These are phyloP conservation scores for Platysternon megacephalum DNA, from an alignment of 2,113 vertebrate species.

Conservation along the genomic window DNA sequence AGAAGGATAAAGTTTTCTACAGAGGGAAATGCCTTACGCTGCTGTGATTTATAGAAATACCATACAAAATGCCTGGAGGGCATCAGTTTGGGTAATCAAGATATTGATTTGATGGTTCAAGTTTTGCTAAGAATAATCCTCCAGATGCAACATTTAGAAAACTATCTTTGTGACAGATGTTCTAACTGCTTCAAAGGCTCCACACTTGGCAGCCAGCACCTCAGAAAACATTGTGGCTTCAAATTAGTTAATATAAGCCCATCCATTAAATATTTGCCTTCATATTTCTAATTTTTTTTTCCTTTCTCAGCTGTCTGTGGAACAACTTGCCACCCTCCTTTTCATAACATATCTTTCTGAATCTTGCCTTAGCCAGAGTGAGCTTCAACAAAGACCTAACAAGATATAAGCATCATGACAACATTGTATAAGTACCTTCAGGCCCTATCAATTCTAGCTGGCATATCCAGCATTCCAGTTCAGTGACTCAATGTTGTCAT, in stretches of 20 bases:
- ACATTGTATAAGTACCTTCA: background rate
- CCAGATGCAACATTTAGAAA: no score
- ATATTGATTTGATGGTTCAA: no score
- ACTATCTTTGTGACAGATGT: no score
- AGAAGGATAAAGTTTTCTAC: no score
- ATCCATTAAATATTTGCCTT: background rate
- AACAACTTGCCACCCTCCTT: background rate
- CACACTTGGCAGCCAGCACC: background rate
- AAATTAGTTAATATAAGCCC: background rate
- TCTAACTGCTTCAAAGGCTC: background rate
- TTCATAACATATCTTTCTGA: background rate
- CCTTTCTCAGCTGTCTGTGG: background rate
- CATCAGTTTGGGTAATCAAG: no score
- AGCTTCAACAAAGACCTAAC: background rate
- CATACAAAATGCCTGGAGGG: no score
- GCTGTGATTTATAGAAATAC: no score
- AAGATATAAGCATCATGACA: background rate
- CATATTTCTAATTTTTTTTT: background rate
- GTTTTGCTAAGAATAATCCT: background rate
- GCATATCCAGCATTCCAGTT: background rate
- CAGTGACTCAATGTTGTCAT: rapidly evolving
- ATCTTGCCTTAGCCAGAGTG: background rate
- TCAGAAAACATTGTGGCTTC: background rate
- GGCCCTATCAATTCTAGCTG: background rate
- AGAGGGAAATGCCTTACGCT: no score